Evolutionary conservation across 2,113 vertebrate genomes (phyloP), one percentile per base, ranked within the genome.

Genomic region (Seriola aureovittata): DNA sequence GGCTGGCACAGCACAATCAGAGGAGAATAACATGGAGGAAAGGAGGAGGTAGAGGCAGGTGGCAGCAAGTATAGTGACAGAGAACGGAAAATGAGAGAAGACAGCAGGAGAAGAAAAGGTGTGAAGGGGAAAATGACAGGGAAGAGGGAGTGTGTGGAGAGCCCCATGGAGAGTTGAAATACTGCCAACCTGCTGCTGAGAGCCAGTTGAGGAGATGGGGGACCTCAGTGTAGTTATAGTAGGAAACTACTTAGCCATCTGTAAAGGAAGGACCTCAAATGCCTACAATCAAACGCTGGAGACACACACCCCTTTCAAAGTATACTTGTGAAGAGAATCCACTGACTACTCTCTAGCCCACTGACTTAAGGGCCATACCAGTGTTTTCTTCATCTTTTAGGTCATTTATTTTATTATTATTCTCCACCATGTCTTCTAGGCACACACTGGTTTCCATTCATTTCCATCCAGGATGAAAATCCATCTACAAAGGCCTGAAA

Each of bases 71-170:
- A 55, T 17, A 54, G 36, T 6, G 48, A 70, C 57, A 68, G 74
- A 85, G 65, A 62, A 60, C 29, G 78, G 69, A 48, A 82, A 60
- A 81, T 86, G 65, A 82, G 63, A 75, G 80, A 65, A 81, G 71
- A 67, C 52, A 34, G 81, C 13, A 25, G 80, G 66, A 72, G 36
- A 62, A 71, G 60, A 38, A 62, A 32, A 50, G n/a, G 65, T n/a
- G 54, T 71, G 76, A 85, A 82, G 78, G 60, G 48, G 81, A 58
- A 86, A 87, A 92, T 89, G 74, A 88, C 85, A 75, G 81, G 54
- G 70, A 52, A 44, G 11, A 21, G 62, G 17, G 67, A 67, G 52
- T 48, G 54, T 46, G 25, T 48, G 44, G 44, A 55, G 46, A 66
- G 32, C 67, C 74, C 52, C 60, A 16, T 77, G 71, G 63, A 78